Base-by-base conservation (phyloP, 2,113 vertebrate genomes). In the Aramus guarauna region DNA sequence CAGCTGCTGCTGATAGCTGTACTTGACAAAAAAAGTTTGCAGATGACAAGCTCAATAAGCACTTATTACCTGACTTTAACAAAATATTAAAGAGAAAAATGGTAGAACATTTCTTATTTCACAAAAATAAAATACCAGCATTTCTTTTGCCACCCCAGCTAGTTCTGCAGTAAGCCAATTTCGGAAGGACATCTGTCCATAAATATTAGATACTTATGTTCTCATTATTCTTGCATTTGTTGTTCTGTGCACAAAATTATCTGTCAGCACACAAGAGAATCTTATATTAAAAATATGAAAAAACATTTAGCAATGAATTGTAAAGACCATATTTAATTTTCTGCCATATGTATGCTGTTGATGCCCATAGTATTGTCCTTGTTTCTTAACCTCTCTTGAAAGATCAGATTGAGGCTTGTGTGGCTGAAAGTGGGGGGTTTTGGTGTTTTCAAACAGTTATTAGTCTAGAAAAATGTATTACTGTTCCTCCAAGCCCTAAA, bases 351-450 rank as follows among this genome's bases (percentile, higher is more conserved):
- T 58, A 32, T 47, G 8, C 5, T 47, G 7, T 59, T 82, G 0
- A 2, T 80, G 24, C 3, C 77, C 24, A 37, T 32, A 41, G 15
- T 69, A 27, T 45, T n/a, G 5, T 63, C 32, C 18, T 66, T 71
- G 26, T 85, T 79, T 88, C 36, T 72, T 91, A 81, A 48, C 15
- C 6, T 63, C 11, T 34, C 36, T 74, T 71, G 50, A 88, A 94
- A 73, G 3, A 69, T 23, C 45, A 66, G 9, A 66, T 77, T 20
- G 89, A 81, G 9, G 2, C 4, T 53, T 76, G 5, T 48, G 8
- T 39, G 22, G 5, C 6, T 88, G 34, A 76, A 58, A 77, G 36
- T 0, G 4, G 8, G 0, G 0, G 2, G 2, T 47, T 48, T 47
- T 73, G 1, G 34, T 74, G 6, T 58, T 92, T 88, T 75, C 24